A percentile compares a stretch with the other conserved stretches of the same genome.
Conservation (phyloP, 2,797 vertebrate genomes). For the Pipistrellus pipistrellus region DNA sequence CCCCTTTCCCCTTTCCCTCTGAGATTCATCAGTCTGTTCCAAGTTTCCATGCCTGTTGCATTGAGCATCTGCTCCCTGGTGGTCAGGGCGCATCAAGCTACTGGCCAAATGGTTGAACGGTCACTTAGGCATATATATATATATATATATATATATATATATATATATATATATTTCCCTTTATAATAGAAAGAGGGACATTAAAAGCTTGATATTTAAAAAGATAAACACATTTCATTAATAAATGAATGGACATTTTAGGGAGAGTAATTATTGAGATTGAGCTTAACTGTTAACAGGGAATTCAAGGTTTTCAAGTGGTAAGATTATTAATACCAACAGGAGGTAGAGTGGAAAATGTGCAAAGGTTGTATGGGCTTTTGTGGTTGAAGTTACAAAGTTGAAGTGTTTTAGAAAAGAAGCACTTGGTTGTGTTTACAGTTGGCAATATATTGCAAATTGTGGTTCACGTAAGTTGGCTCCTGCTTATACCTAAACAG, state of each 20-base stretch:
- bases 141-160: neutral
- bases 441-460: conserved; percentile 53
- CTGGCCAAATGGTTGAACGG: no score
- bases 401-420: conserved; percentile 52
- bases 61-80: no score
- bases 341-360: neutral
- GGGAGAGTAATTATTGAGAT: neutral
- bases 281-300: neutral
- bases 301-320: conserved; percentile 50
- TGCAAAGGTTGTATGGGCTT: conserved; percentile 33
- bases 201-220: conserved; percentile 40
- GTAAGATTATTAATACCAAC: neutral
- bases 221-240: conserved; percentile 32
- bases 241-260: conserved; percentile 31
- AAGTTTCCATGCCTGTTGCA: no score
- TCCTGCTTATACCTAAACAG: conserved; percentile 64
- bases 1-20: no score
- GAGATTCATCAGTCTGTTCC: no score
- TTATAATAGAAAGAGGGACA: neutral
- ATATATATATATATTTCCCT: neutral
- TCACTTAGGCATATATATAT: no score
- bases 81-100: no score
- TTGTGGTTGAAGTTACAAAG: conserved; percentile 7
- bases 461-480: conserved; percentile 51
- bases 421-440: conserved; percentile 59